Evolutionary conservation across 2,797 vertebrate genomes (phyloP).

Genomic region (Acropternis orthonyx): DNA sequence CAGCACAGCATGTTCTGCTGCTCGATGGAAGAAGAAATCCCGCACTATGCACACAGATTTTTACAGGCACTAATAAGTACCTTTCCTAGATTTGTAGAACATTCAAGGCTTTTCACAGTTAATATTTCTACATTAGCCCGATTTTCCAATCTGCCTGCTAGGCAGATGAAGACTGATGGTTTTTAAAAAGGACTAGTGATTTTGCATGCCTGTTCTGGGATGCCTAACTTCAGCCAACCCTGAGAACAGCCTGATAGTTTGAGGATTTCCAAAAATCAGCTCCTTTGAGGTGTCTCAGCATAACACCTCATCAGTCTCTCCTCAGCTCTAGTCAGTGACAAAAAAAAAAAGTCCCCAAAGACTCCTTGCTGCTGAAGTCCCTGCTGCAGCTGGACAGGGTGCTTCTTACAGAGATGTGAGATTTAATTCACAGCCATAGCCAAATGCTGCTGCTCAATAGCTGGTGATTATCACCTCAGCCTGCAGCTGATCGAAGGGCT

Average conservation of each 20-base stretch:
- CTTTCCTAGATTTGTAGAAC: conserved; percentile 24
- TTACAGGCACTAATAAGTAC: conserved; percentile 24
- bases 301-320: conserved; percentile 42
- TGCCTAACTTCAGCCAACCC: background rate
- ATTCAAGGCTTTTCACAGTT: conserved; percentile 54
- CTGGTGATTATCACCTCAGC: background rate
- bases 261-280: conserved; percentile 50
- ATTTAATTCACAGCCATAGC: background rate
- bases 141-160: conserved; percentile 18
- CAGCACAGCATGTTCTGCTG: conserved; percentile 35
- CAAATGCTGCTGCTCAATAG: background rate
- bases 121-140: conserved; percentile 55
- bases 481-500: background rate
- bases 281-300: conserved; percentile 20
- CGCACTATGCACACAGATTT: conserved; percentile 1
- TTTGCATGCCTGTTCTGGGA: background rate
- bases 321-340: background rate
- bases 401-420: background rate
- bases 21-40: conserved; percentile 5
- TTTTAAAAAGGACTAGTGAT: conserved; percentile 42
- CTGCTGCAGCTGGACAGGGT: background rate
- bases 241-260: background rate
- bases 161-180: conserved; percentile 21
- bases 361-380: background rate
- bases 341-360: background rate